A percentile compares a stretch with the other conserved stretches of the same genome.
Conservation (phyloP, 2,113 vertebrate species). For the Dicerorhinus sumatrensis region DNA sequence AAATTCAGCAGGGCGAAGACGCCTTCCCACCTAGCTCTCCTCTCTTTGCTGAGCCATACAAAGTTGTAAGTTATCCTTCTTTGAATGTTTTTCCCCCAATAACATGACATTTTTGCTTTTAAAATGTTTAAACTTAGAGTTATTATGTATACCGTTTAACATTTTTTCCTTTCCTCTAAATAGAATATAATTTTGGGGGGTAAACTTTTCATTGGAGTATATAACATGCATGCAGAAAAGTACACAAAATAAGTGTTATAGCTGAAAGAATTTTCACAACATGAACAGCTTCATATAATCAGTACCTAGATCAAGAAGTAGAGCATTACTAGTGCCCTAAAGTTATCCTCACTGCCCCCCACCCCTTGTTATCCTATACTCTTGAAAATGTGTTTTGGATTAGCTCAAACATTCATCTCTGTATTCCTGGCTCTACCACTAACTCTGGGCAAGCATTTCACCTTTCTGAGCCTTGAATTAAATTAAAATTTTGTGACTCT, state of each 20-base stretch:
- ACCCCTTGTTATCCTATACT: background rate
- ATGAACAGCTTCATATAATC: constrained; percentile 11
- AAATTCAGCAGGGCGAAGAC: constrained; percentile 97
- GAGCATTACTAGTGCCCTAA: background rate
- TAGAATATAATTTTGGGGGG: background rate
- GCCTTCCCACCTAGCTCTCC: constrained; percentile 97
- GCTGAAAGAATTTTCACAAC: background rate
- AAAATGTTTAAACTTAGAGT: constrained; percentile 10
- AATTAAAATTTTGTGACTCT: constrained; percentile 14
- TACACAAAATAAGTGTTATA: background rate
- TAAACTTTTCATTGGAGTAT: constrained; percentile 31
- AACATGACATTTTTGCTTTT: constrained; percentile 27
- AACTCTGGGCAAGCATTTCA: background rate
- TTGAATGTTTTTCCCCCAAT: background rate
- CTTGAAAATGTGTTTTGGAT: background rate
- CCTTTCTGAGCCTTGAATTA: background rate
- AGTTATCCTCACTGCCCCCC: background rate
- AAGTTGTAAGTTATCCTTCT: constrained; percentile 94
- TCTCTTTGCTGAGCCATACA: constrained; percentile 98
- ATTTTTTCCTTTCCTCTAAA: constrained; percentile 17
- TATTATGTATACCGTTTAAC: background rate
- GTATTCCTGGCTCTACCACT: background rate
- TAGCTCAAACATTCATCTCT: background rate
- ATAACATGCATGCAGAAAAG: background rate
- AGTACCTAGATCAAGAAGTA: constrained; percentile 1